These are phyloP conservation scores for Rafetus swinhoei DNA, from an alignment of 2,113 vertebrate genomes.

Conservation along the genomic window DNA sequence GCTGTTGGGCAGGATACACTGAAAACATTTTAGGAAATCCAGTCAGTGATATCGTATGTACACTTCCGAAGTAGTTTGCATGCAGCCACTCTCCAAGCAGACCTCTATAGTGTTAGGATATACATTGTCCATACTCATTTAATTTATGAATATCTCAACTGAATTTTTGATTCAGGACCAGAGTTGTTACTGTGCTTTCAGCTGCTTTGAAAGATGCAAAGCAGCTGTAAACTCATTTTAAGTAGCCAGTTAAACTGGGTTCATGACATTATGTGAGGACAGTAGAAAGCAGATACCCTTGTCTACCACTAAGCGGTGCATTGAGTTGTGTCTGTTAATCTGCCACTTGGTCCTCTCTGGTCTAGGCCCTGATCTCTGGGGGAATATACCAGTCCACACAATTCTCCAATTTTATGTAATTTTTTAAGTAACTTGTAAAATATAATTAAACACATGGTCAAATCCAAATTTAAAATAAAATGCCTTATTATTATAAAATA, in stretches of 20 bases:
- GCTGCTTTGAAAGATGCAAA: neutral
- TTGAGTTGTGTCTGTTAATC: neutral
- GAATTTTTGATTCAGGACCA: neutral
- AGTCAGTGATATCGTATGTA: neutral
- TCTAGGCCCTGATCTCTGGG: neutral
- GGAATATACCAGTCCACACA: neutral
- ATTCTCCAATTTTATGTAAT: neutral
- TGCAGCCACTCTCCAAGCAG: neutral
- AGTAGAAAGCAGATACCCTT: neutral
- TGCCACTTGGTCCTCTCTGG: neutral
- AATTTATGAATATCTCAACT: neutral
- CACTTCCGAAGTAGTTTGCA: neutral
- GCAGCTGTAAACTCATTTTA: neutral
- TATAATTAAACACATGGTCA: neutral
- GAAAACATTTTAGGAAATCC: neutral
- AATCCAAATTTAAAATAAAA: neutral
- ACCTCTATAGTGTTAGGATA: fast-evolving
- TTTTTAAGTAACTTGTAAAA: neutral
- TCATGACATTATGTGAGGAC: neutral
- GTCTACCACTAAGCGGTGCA: neutral
- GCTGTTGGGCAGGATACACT: neutral
- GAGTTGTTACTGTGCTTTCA: neutral
- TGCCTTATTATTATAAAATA: neutral
- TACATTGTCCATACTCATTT: neutral
- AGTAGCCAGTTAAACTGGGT: neutral